phyloP scores from a whole-genome alignment of 2,797 vertebrate species.

The Mus minutoides region DNA sequence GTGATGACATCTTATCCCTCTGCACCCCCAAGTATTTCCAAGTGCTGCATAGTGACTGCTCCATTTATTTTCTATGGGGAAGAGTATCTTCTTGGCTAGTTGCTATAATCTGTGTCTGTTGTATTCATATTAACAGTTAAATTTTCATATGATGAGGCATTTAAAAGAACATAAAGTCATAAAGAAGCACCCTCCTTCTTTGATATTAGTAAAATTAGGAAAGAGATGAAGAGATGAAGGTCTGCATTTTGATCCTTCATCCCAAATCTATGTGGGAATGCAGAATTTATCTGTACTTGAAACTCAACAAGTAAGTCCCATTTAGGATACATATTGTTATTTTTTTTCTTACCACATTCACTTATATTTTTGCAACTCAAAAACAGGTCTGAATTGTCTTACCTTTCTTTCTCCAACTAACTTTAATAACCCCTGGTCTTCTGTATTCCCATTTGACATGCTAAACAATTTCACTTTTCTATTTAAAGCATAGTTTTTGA shows the following conservation, averaged over 20 bases:
- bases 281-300: background rate
- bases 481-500: background rate
- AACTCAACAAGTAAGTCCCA: background rate
- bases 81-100: background rate
- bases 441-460: background rate
- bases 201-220: background rate
- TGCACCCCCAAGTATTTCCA: background rate
- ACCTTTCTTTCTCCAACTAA: background rate
- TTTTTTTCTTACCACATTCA: background rate
- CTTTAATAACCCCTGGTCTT: background rate
- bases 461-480: slow-evolving; percentile 49
- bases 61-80: background rate
- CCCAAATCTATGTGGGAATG: background rate
- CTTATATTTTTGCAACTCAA: background rate
- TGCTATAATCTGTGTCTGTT: background rate
- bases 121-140: background rate
- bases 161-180: background rate
- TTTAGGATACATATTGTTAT: background rate
- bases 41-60: background rate
- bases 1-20: rapidly evolving
- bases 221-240: background rate
- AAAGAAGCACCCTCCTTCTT: background rate
- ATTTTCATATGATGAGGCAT: background rate
- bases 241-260: background rate
- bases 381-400: background rate